Evolutionary conservation across 2,888 invertebrate genomes (phyloP).

Genomic region (Strigamia transsilvanica): DNA sequence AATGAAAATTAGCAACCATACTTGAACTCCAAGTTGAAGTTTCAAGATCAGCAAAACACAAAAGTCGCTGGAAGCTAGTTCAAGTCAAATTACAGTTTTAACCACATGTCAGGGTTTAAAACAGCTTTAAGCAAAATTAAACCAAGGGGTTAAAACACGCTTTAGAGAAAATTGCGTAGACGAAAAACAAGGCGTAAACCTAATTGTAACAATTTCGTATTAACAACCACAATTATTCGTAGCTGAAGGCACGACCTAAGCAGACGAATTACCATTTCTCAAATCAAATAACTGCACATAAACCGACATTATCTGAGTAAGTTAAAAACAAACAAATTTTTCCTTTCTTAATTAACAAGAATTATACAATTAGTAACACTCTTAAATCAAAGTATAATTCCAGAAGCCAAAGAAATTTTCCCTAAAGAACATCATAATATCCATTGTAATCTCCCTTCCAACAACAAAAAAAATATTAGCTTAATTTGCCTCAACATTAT

Average conservation of each 20-base stretch:
- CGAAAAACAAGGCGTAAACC: slow-evolving; percentile 6
- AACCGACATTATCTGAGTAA: neutral
- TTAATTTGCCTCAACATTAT: slow-evolving; percentile 19
- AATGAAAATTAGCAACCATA: too few relatives aligned
- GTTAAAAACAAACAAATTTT: too few relatives aligned
- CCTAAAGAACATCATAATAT: neutral
- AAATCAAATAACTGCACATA: neutral
- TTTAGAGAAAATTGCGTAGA: neutral
- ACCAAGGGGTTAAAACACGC: slow-evolving; percentile 4
- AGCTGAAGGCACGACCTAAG: neutral
- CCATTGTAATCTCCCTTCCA: neutral
- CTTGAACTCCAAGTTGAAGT: neutral
- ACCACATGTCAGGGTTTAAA: neutral
- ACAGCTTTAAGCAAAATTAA: neutral
- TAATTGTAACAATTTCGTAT: slow-evolving; percentile 31
- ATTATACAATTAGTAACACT: too few relatives aligned
- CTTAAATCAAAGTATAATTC: neutral
- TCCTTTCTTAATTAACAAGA: neutral
- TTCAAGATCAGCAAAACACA: neutral
- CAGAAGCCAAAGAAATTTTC: neutral
- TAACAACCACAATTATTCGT: slow-evolving; percentile 34
- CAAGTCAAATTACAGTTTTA: slow-evolving; percentile 11
- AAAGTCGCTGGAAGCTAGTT: neutral
- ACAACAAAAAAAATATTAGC: slow-evolving; percentile 20
- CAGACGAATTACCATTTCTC: neutral